Percentiles rank a stretch among this genome's conserved stretches.
Evolutionary conservation across 2,888 invertebrate genomes (phyloP).

Genomic region (Zootermopsis nevadensis): DNA sequence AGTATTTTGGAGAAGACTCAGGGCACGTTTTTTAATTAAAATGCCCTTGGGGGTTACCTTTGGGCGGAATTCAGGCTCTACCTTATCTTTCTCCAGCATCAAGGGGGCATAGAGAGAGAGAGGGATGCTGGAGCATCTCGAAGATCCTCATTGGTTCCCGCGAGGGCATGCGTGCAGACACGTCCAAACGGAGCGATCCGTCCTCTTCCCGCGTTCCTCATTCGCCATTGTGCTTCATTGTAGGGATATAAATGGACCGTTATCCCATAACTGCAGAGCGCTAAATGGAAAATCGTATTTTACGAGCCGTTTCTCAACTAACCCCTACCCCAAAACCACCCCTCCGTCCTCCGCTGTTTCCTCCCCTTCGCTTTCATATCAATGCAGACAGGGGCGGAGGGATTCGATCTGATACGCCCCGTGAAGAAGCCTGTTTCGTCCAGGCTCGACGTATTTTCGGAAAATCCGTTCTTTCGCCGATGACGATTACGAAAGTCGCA

Average conservation of each 20-base stretch:
- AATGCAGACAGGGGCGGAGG: too few species aligned
- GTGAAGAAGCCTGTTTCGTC: too few species aligned
- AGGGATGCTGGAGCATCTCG: background rate
- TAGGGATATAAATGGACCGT: conserved; percentile 43
- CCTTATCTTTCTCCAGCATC: background rate
- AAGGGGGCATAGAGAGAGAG: background rate
- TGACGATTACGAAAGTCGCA: too few species aligned
- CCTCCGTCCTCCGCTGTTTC: background rate
- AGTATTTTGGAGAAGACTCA: too few species aligned
- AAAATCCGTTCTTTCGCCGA: too few species aligned
- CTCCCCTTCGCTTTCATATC: background rate
- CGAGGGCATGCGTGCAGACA: conserved; percentile 21
- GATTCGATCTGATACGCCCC: too few species aligned
- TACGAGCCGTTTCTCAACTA: background rate
- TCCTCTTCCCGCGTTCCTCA: background rate
- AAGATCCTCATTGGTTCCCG: conserved; percentile 34
- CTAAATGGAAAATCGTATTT: conserved; percentile 28
- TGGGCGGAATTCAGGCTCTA: background rate
- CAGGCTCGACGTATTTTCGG: too few species aligned
- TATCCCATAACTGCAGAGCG: conserved; percentile 26
- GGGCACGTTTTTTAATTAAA: too few species aligned
- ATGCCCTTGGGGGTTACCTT: too few species aligned
- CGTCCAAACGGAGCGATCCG: background rate
- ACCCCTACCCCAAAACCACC: too few species aligned
- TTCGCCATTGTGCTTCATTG: conserved; percentile 44